phyloP scores from a whole-genome alignment of 1,140 invertebrate species.

The Drosophila lini region DNA sequence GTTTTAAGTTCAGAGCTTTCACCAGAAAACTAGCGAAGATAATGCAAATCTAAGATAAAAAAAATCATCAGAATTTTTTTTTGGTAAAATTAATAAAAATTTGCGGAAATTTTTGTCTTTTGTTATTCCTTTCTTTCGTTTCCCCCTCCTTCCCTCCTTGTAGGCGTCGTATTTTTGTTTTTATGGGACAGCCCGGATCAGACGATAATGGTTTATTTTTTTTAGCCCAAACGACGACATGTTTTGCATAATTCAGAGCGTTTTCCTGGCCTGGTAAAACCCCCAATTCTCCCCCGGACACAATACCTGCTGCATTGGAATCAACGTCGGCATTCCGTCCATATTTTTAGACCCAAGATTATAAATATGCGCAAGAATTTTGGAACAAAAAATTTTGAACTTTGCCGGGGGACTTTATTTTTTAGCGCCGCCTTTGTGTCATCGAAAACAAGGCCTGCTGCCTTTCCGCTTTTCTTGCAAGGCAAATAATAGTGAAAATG shows the following conservation, averaged over 20 bases:
- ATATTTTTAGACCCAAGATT: constrained; percentile 12
- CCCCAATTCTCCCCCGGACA: not conserved
- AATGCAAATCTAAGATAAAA: not conserved
- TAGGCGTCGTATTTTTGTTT: constrained; percentile 39
- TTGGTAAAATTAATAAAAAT: constrained; percentile 57
- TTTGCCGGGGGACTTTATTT: not conserved
- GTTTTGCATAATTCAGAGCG: constrained; percentile 15
- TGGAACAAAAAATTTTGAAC: constrained; percentile 34
- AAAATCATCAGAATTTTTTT: constrained; percentile 9
- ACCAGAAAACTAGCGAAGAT: not conserved
- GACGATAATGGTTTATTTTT: not conserved
- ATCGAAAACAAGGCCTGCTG: constrained; percentile 40
- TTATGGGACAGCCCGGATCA: constrained; percentile 7
- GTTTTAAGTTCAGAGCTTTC: not conserved
- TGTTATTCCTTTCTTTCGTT: not conserved
- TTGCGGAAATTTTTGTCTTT: constrained; percentile 53
- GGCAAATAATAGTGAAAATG: constrained; percentile 49
- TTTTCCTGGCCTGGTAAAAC: not conserved
- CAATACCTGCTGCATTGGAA: constrained; percentile 33
- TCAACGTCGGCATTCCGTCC: constrained; percentile 16
- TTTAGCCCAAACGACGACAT: constrained; percentile 3
- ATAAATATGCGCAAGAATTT: constrained; percentile 12
- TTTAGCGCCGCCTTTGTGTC: constrained; percentile 3
- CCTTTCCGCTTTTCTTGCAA: constrained; percentile 12
- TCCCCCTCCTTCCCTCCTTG: not conserved